Base-by-base conservation (phyloP, 2,797 vertebrate species). In the Halcyon chelicuti region DNA sequence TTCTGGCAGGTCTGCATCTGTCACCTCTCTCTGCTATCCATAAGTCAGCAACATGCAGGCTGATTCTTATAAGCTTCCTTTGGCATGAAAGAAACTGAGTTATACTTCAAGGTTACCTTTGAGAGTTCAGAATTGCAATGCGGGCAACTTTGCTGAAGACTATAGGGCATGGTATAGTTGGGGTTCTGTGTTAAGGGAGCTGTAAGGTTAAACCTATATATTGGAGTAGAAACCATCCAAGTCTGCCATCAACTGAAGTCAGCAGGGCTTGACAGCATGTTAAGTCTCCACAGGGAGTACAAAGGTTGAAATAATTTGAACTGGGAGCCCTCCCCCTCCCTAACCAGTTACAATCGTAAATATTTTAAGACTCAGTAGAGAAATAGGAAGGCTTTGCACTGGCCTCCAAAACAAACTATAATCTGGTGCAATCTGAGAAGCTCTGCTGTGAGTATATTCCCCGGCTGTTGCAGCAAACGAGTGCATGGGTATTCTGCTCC, bases 241-340 rank as follows among this genome's bases (percentile, higher is more conserved):
- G 35, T 90, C 83, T 95, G 51, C 86, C 25, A 0, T 78, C 51
- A 86, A 21, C 70, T 92, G 79, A 90, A 95, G 58, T 78, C 74
- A 75, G 83, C 82, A 68, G 37, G 72, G 15, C n/a, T 93, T 93
- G 85, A 74, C 73, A 86, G 66, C 54, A 70, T 12, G 35, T 62
- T 86, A 92, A 92, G 33, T 81, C 42, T 94, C 93, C 77, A 66
- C 28, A 76, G 86, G 62, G 90, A 93, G 44, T 66, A 60, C 79
- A 84, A 96, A 47, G 46, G 25, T 82, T 90, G 80, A 96, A 92
- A 95, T 94, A 96, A 94, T 96, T 96, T 94, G 88, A 93, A 88
- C 26, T 90, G 80, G 60, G 83, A 97, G 26, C 63, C 47, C 47
- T 73, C 42, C 66, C 57, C 42, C 37, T 95, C 82, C 73, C 90